phyloP scores from a whole-genome alignment of 2,113 vertebrate genomes.

The Thomomys bottae region DNA sequence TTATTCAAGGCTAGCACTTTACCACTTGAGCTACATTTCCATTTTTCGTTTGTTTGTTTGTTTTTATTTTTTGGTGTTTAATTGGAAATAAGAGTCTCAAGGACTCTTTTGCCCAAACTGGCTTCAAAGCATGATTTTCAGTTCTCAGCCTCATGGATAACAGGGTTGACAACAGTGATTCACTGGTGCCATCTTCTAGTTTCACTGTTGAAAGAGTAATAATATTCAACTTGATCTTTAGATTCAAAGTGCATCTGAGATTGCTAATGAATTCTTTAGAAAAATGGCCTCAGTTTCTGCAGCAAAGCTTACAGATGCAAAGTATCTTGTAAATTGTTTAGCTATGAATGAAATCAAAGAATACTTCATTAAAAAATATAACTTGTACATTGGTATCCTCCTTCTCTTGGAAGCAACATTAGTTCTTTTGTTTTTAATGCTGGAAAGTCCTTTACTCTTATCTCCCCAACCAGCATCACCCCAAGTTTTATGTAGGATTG shows the following conservation, averaged over 20 bases:
- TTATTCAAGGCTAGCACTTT: no score
- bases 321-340: neutral
- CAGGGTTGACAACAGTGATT: no score
- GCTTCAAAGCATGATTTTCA: no score
- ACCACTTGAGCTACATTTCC: no score
- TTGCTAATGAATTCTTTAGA: neutral
- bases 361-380: neutral
- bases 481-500: neutral
- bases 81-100: no score
- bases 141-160: neutral
- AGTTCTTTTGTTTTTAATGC: no score
- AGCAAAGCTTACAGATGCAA: neutral
- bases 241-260: neutral
- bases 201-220: slow-evolving; percentile 5
- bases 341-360: neutral
- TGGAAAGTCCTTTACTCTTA: slow-evolving; percentile 70
- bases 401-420: neutral
- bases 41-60: no score
- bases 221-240: neutral
- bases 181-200: neutral
- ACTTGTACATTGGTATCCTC: neutral
- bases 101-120: no score
- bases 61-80: no score
- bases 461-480: neutral
- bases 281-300: neutral